Base-by-base conservation (phyloP, 2,888 invertebrate species). In the Pilophorus perplexus region DNA sequence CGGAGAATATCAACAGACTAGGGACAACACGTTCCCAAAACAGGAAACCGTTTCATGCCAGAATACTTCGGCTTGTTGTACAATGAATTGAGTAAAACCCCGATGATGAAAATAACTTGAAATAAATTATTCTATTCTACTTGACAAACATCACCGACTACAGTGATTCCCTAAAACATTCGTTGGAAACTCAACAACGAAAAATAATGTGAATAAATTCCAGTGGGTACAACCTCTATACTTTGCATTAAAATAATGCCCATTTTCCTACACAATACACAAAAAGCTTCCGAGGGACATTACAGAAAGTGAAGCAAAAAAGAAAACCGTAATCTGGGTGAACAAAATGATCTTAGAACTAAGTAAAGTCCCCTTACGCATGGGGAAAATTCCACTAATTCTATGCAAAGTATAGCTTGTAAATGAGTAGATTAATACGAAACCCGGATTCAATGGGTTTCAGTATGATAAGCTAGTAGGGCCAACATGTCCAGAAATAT, bases 361-460 rank as follows among this genome's bases (percentile, higher is more conserved):
- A 65, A 52, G 54, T 50, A 52, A 64, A 64, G 52, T 65, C 54
- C 52, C 64, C 64, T 54, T 65, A 65, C 40, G 48, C 27, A 42
- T 54, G 64, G 64, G 64, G 54, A 65, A 65, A 65, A 65, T 54
- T 54, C 64, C 66, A 66, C 66, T 66, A 88, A 86, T 87, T 88
- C 87, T 87, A 89, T 89, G 89, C 89, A 89, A 89, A 89, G 89
- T 89, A 89, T 89, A 89, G 89, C 86, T 87, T 87, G 87, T 88
- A 88, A 77, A 80, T 64, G 48, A 42, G 59, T 59, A 59, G 42
- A 40, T 22, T 46, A 22, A 25, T 20, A 33, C 14, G 44, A 46
- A 46, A 68, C 52, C 57, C 50, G 46, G 33, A n/a, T 50, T 27
- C 37, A 44, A 37, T 23, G 27, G 44, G 52, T 60, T 27, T 23